A percentile compares a stretch with the other conserved stretches of the same genome.
Conservation (phyloP, 1,140 invertebrate species). For the Acromyrmex echinatior region DNA sequence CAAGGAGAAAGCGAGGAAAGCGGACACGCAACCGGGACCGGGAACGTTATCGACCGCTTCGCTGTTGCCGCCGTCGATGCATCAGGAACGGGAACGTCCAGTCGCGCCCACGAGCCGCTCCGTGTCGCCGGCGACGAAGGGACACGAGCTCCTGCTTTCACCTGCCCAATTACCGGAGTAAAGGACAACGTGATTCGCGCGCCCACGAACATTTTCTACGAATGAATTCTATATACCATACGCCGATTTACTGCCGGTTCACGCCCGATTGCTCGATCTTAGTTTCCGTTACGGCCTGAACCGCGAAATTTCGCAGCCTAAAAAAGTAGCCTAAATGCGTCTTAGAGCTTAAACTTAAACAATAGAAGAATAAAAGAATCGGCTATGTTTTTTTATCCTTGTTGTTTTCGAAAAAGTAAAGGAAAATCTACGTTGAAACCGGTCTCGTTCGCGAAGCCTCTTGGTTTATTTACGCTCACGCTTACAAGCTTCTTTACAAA, state of each 20-base stretch:
- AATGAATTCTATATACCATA: conserved; percentile 67
- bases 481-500: conserved; percentile 68
- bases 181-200: conserved; percentile 58
- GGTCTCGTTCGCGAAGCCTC: conserved; percentile 55
- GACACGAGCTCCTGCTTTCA: conserved; percentile 82
- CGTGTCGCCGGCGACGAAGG: conserved; percentile 75
- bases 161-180: conserved; percentile 83
- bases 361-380: conserved; percentile 81
- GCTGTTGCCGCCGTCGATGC: conserved; percentile 73
- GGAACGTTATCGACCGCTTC: conserved; percentile 78
- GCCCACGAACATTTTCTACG: conserved; percentile 78
- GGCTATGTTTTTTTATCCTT: conserved; percentile 78
- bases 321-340: conserved; percentile 77
- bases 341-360: conserved; percentile 82
- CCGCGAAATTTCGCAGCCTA: conserved; percentile 68
- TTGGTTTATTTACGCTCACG: conserved; percentile 67
- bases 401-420: conserved; percentile 69
- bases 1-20: conserved; percentile 76
- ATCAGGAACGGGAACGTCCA: conserved; percentile 61
- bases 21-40: conserved; percentile 68
- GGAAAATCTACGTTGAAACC: conserved; percentile 50
- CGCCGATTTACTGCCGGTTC: conserved; percentile 82
- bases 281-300: conserved; percentile 67
- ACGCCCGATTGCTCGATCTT: conserved; percentile 61
- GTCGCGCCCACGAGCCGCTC: conserved; percentile 66